A percentile compares a stretch with the other conserved stretches of the same genome.
These are phyloP conservation scores for Athalia cordata DNA, from an alignment of 2,888 invertebrate species.

Conservation along the genomic window DNA sequence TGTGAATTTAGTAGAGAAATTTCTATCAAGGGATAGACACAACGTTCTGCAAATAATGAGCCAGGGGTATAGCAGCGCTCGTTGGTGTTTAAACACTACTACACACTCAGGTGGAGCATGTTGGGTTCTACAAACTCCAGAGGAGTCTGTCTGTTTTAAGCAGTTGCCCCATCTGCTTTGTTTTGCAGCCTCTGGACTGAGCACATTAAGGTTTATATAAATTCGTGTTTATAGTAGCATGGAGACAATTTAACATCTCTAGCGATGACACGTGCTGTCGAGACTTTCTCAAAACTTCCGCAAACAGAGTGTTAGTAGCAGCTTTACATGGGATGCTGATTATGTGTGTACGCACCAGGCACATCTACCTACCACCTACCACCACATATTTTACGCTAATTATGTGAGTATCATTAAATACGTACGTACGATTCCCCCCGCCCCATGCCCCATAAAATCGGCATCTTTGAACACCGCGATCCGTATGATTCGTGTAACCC, in stretches of 20 bases:
- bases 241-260: neutral
- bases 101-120: neutral
- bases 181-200: too few relatives aligned
- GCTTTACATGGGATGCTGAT: too few relatives aligned
- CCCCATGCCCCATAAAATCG: neutral
- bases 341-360: too few relatives aligned
- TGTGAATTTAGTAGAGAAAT: neutral
- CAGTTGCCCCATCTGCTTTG: too few relatives aligned
- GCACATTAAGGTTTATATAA: neutral
- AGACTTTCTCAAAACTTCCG: slow-evolving; percentile 5
- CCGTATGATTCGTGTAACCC: neutral
- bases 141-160: neutral
- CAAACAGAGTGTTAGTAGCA: neutral
- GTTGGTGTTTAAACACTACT: too few relatives aligned
- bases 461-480: neutral
- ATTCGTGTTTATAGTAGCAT: neutral
- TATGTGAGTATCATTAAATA: too few relatives aligned
- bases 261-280: slow-evolving; percentile 25
- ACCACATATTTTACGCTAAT: too few relatives aligned
- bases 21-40: neutral
- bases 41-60: neutral
- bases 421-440: neutral
- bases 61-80: too few relatives aligned
- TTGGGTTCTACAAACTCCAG: neutral
- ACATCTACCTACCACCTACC: too few relatives aligned